phyloP scores from a whole-genome alignment of 2,797 vertebrate species.

The Oreonectes daqikongensis region DNA sequence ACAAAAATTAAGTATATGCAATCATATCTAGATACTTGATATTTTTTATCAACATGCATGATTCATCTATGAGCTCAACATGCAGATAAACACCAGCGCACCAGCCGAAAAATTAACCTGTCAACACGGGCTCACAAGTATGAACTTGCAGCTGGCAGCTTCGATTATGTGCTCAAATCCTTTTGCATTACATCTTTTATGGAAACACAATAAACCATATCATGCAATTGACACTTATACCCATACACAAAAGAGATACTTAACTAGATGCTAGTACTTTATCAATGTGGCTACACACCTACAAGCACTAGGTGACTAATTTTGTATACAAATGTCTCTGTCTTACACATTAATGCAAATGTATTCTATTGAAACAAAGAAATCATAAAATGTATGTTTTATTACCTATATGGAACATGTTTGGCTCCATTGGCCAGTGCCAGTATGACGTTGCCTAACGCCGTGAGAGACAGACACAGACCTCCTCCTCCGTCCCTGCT shows the following conservation, averaged over 20 bases:
- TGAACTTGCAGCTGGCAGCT: conserved; percentile 44
- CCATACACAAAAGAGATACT: neutral
- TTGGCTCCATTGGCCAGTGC: conserved; percentile 96
- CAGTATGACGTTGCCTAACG: conserved; percentile 95
- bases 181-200: conserved; percentile 27
- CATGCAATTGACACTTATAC: neutral
- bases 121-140: conserved; percentile 47
- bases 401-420: conserved; percentile 95
- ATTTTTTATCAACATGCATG: conserved; percentile 9
- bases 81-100: conserved; percentile 30
- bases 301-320: neutral
- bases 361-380: neutral
- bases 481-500: conserved; percentile 88
- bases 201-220: conserved; percentile 10
- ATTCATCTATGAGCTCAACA: conserved; percentile 35
- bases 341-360: neutral
- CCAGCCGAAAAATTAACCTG: conserved; percentile 49
- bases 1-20: neutral
- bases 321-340: neutral
- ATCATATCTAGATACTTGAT: neutral
- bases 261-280: neutral
- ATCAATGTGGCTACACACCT: no score
- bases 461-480: conserved; percentile 89
- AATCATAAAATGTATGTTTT: neutral
- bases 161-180: conserved; percentile 29